A percentile compares a stretch with the other conserved stretches of the same genome.
These are phyloP conservation scores for Enteromius argenteus DNA, from an alignment of 2,797 vertebrate genomes.

Conservation along the genomic window DNA sequence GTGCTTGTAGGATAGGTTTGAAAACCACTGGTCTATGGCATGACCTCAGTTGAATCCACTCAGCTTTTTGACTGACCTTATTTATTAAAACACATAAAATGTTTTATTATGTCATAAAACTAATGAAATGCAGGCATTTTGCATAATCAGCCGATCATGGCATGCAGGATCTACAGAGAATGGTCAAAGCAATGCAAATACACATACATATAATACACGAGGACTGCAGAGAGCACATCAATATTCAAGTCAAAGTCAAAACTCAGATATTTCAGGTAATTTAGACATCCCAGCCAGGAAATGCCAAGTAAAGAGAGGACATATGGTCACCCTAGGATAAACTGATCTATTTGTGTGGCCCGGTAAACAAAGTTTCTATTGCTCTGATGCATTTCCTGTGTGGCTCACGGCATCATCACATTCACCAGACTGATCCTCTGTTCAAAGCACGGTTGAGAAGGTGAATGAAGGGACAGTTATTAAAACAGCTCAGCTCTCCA, in stretches of 20 bases:
- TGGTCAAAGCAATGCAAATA: no score
- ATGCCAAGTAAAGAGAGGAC: background rate
- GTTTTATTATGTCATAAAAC: background rate
- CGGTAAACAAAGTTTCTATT: conserved; percentile 14
- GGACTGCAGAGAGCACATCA: background rate
- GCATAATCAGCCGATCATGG: no score
- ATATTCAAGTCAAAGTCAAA: background rate
- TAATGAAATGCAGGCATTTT: background rate
- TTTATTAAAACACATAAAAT: background rate
- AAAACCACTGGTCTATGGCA: no score
- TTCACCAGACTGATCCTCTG: conserved; percentile 23
- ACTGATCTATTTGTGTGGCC: conserved; percentile 12
- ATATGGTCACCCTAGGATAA: background rate
- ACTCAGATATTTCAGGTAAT: background rate
- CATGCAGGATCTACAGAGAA: no score
- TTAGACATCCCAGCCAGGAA: background rate
- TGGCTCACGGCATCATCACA: background rate
- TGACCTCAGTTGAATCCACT: background rate
- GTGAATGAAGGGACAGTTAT: conserved; percentile 53
- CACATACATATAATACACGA: no score
- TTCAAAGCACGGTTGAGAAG: conserved; percentile 28
- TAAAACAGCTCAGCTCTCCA: conserved; percentile 60
- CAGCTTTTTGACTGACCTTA: background rate
- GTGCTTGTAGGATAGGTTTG: no score
- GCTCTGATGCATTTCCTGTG: conserved; percentile 11